Conservation (phyloP, 53 echinoderm and acorn worm genomes). For the Holothuria leucospilota region DNA sequence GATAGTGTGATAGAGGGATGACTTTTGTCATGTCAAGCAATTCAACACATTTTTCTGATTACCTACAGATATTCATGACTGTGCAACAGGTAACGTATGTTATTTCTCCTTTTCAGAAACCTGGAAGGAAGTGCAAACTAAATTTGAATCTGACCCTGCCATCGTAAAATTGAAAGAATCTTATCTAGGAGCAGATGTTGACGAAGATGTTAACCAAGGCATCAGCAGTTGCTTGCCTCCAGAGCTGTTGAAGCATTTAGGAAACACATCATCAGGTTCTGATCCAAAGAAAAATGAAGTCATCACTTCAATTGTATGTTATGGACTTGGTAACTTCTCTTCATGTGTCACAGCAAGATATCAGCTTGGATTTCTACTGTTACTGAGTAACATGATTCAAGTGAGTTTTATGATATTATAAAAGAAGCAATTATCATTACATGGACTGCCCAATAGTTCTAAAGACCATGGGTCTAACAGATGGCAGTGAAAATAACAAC, state of each 20-base stretch:
- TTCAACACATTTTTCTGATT: too few species aligned
- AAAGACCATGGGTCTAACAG: too few species aligned
- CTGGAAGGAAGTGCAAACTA: constrained; percentile 38
- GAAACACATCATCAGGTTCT: neutral
- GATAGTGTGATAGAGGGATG: too few species aligned
- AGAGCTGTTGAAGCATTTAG: neutral
- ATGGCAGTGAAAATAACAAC: too few species aligned
- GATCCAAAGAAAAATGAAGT: constrained; percentile 10
- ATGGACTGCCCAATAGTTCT: too few species aligned
- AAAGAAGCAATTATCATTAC: too few species aligned
- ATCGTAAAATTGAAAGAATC: neutral
- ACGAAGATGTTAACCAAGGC: neutral
- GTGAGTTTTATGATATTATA: constrained; percentile 10
- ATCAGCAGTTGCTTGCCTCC: constrained; percentile 14
- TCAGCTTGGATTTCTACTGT: constrained; percentile 83
- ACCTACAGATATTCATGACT: too few species aligned
- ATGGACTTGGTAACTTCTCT: constrained; percentile 93
- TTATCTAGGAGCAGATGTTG: neutral
- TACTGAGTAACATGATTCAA: constrained; percentile 53
- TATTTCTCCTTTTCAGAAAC: constrained; percentile 14
- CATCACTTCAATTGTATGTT: constrained; percentile 69
- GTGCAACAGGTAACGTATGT: neutral
- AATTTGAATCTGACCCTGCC: constrained; percentile 22
- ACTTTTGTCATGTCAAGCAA: too few species aligned
- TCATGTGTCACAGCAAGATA: constrained; percentile 81